phyloP scores from a whole-genome alignment of 2,113 vertebrate genomes.

The Laticauda colubrina region DNA sequence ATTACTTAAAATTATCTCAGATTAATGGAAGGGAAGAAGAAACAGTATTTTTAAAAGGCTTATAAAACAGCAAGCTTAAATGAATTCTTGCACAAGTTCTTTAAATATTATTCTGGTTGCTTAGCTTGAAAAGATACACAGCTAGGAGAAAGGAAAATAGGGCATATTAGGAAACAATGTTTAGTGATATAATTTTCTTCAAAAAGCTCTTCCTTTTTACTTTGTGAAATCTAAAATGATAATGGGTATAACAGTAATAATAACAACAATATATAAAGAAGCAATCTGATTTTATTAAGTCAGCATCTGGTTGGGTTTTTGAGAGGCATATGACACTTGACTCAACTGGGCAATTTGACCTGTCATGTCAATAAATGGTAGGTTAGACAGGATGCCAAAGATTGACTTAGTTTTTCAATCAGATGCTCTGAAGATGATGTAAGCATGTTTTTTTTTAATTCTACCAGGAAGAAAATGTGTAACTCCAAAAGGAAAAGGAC shows the following conservation, averaged over 20 bases:
- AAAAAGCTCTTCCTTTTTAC: not conserved
- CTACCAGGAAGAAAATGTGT: slow-evolving; percentile 31
- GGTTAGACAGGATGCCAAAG: not conserved
- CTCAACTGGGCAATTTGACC: not conserved
- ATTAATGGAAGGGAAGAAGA: not conserved
- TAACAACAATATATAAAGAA: not conserved
- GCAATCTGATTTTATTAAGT: not conserved
- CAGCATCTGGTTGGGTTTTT: not conserved
- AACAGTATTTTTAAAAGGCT: not conserved
- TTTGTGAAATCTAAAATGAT: not conserved
- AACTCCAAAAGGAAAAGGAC: slow-evolving; percentile 23
- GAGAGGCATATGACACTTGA: not conserved
- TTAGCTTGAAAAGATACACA: not conserved
- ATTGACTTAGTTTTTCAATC: not conserved
- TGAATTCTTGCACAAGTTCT: not conserved
- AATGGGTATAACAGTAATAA: not conserved
- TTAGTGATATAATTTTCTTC: not conserved
- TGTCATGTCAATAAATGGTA: rapidly evolving
- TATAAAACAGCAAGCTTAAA: not conserved
- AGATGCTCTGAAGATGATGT: slow-evolving; percentile 40
- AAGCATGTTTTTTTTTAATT: slow-evolving; percentile 27
- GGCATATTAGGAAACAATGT: not conserved
- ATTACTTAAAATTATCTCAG: not conserved
- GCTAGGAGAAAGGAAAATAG: not conserved
- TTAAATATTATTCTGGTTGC: not conserved